Evolutionary conservation across 1,140 invertebrate genomes (phyloP).

Genomic region (Plectrocnemia conspersa): DNA sequence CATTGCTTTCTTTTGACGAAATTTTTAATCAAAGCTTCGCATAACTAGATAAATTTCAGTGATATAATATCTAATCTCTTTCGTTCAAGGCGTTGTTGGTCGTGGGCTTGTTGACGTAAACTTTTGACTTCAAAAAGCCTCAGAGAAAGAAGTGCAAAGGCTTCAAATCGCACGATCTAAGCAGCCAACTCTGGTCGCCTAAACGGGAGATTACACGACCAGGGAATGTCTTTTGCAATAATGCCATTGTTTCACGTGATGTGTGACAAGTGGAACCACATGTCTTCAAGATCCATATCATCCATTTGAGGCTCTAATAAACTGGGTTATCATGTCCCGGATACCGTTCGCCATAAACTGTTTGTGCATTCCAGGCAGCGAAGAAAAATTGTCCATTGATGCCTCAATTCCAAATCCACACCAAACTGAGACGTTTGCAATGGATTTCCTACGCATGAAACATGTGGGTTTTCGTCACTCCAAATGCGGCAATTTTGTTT

Average conservation of each 20-base stretch:
- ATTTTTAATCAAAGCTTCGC: too few species aligned
- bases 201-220: constrained; percentile 8
- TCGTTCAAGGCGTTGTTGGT: too few species aligned
- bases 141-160: too few species aligned
- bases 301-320: constrained; percentile 36
- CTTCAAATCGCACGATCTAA: too few species aligned
- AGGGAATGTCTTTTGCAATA: constrained; percentile 25
- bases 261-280: constrained; percentile 37
- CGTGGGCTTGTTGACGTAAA: too few species aligned
- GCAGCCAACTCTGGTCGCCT: constrained; percentile 11
- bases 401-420: constrained; percentile 33
- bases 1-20: too few species aligned
- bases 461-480: constrained; percentile 30
- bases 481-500: constrained; percentile 36
- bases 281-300: constrained; percentile 27
- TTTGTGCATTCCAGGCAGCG: constrained; percentile 33
- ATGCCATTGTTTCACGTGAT: constrained; percentile 31
- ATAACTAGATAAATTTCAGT: too few species aligned
- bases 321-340: constrained; percentile 38
- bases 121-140: too few species aligned
- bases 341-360: constrained; percentile 39
- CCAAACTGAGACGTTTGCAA: constrained; percentile 40
- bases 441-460: constrained; percentile 31
- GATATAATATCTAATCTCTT: too few species aligned
- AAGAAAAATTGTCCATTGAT: constrained; percentile 41